These are phyloP conservation scores for Sarcophaga peregrina DNA, from an alignment of 1,140 invertebrate genomes.

Conservation along the genomic window DNA sequence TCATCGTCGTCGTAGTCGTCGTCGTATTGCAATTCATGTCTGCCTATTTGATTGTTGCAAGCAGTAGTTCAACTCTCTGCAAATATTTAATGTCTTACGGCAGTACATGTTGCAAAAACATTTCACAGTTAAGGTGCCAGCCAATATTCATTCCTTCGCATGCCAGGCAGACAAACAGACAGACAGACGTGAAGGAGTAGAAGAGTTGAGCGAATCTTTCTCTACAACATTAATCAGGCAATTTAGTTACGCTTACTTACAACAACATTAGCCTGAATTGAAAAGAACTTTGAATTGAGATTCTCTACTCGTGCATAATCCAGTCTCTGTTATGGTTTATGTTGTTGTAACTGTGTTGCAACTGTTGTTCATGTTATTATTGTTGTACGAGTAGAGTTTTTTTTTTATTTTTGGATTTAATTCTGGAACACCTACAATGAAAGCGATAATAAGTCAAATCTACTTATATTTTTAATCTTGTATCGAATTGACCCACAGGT, in stretches of 20 bases:
- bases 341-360: too few species aligned
- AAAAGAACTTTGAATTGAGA: background rate
- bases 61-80: background rate
- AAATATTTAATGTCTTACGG: slow-evolving; percentile 21
- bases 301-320: background rate
- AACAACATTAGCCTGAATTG: background rate
- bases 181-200: background rate
- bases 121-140: slow-evolving; percentile 37
- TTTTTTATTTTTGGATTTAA: background rate
- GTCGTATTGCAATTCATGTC: background rate
- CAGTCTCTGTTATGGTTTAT: too few species aligned
- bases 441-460: slow-evolving; percentile 38
- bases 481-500: slow-evolving; percentile 33
- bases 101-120: slow-evolving; percentile 30
- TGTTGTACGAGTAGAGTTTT: background rate
- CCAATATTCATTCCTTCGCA: background rate
- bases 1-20: too few species aligned
- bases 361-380: too few species aligned
- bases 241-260: slow-evolving; percentile 26
- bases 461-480: slow-evolving; percentile 24
- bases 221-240: slow-evolving; percentile 34
- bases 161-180: background rate
- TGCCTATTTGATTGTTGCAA: background rate
- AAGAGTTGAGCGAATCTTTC: background rate
- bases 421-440: slow-evolving; percentile 35